These are phyloP conservation scores for Meteorus sp. DNA, from an alignment of 1,140 invertebrate genomes.

Conservation along the genomic window DNA sequence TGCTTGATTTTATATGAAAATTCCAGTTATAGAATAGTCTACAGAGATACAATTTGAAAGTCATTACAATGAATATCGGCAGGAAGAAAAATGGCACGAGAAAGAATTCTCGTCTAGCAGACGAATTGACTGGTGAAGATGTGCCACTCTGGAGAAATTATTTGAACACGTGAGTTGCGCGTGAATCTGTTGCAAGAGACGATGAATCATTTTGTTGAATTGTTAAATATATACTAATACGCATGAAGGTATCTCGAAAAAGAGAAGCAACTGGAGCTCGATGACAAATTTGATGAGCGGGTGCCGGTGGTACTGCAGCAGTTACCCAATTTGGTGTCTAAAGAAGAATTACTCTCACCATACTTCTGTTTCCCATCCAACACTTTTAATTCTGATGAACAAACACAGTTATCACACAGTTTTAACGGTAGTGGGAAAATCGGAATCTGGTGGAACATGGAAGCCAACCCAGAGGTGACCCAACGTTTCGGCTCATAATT, in stretches of 20 bases:
- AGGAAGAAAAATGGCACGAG: no score
- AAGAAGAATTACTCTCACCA: slow-evolving; percentile 21
- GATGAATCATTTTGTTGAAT: background rate
- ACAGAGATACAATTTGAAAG: background rate
- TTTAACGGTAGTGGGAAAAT: slow-evolving; percentile 27
- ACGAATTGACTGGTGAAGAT: slow-evolving; percentile 29
- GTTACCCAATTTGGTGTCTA: slow-evolving; percentile 27
- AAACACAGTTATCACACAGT: slow-evolving; percentile 23
- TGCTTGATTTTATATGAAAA: no score
- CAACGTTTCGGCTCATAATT: no score
- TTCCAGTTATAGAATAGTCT: no score
- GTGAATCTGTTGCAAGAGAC: no score
- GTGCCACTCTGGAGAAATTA: slow-evolving; percentile 33
- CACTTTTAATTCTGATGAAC: slow-evolving; percentile 30
- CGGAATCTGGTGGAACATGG: slow-evolving; percentile 40
- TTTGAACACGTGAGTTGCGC: slow-evolving; percentile 39
- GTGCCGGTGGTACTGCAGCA: slow-evolving; percentile 22
- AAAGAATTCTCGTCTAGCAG: slow-evolving; percentile 13
- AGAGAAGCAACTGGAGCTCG: slow-evolving; percentile 23
- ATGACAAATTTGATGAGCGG: slow-evolving; percentile 32
- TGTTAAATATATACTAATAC: background rate
- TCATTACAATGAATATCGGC: background rate
- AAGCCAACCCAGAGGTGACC: slow-evolving; percentile 25
- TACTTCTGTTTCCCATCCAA: slow-evolving; percentile 33
- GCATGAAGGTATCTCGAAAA: slow-evolving; percentile 31